Base-by-base conservation (phyloP, 2,888 invertebrate genomes). In the Tachina fera region DNA sequence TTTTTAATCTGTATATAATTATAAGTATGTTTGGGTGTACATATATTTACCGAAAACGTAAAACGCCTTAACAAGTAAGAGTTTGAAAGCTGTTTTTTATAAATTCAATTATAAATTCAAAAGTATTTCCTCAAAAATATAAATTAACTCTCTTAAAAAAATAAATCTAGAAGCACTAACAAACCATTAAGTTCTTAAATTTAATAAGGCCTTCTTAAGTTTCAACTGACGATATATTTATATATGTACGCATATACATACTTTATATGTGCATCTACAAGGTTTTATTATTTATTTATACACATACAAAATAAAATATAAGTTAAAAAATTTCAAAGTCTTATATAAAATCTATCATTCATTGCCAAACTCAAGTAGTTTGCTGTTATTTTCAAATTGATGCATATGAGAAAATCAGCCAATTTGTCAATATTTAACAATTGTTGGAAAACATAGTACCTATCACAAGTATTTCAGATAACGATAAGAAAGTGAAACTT, bases 291-390 rank as follows among this genome's bases (percentile, higher is more conserved):
- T 63, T 71, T 71, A 43, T 22, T 16, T 11, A 22, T 43, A 19
- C 16, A 47, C 13, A 19, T 41, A 47, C 13, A 19, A 22, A 9
- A 22, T 56, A 14, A 47, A 49, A 51, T 39, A 45, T 31, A 19
- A 58, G 13, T 49, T 1, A 53, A 63, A 19, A 63, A 75, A 63
- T 41, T 49, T 31, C 45, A 71, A 63, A 71, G 47, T 82, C 49
- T 49, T 65, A 65, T 78, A 60, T n/a, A 6, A 65, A 63, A 63
- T 70, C 19, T 70, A 22, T 82, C 47, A 61, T 49, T 72, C 83
- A 83, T 31, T 72, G 77, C n/a, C 68, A 72, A 77, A 60, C 60
- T 74, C 31, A 72, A 83, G 77, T 83, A 60, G 53, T 72, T 83
- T 78, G 65, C 65, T 77, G 58, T 56, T 14, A 49, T 16, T 58